A percentile compares a stretch with the other conserved stretches of the same genome.
Conservation (phyloP, 2,888 invertebrate species). For the Drosophila mayaguana region DNA sequence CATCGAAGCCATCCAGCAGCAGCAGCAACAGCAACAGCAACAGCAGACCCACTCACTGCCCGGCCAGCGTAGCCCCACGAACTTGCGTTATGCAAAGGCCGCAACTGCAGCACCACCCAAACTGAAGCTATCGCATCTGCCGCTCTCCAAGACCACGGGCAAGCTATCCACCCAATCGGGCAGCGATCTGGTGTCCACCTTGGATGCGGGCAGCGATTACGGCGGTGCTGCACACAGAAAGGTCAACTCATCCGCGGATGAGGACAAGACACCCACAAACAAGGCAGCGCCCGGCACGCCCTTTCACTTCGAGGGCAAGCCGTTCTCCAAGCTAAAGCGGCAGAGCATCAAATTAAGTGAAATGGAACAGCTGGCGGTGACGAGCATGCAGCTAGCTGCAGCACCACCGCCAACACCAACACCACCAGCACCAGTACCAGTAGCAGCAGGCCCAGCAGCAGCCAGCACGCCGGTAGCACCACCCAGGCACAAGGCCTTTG, state of each 20-base stretch:
- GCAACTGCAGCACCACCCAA: conserved; percentile 41
- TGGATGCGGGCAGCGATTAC: conserved; percentile 78
- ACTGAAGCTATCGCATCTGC: conserved; percentile 82
- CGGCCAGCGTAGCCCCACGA: conserved; percentile 58
- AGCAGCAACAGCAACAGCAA: conserved; percentile 49
- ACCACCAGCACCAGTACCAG: neutral
- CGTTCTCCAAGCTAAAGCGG: conserved; percentile 59
- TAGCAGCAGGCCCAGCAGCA: neutral
- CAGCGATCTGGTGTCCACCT: conserved; percentile 82
- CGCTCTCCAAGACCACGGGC: conserved; percentile 83
- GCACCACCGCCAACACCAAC: neutral
- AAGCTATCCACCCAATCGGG: conserved; percentile 83
- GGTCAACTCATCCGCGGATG: conserved; percentile 63
- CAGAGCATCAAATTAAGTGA: conserved; percentile 73
- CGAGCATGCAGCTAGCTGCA: conserved; percentile 53
- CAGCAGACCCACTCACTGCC: conserved; percentile 11
- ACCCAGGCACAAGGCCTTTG: conserved; percentile 67
- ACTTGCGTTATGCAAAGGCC: conserved; percentile 66
- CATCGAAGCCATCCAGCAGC: conserved; percentile 77
- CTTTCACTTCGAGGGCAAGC: conserved; percentile 76
- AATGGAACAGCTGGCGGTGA: conserved; percentile 70
- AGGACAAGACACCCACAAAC: conserved; percentile 82
- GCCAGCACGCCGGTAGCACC: conserved; percentile 7
- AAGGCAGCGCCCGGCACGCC: conserved; percentile 58
- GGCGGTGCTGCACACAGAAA: conserved; percentile 50